Conservation (phyloP, 2,888 invertebrate genomes). For the Agrilus biguttatus region DNA sequence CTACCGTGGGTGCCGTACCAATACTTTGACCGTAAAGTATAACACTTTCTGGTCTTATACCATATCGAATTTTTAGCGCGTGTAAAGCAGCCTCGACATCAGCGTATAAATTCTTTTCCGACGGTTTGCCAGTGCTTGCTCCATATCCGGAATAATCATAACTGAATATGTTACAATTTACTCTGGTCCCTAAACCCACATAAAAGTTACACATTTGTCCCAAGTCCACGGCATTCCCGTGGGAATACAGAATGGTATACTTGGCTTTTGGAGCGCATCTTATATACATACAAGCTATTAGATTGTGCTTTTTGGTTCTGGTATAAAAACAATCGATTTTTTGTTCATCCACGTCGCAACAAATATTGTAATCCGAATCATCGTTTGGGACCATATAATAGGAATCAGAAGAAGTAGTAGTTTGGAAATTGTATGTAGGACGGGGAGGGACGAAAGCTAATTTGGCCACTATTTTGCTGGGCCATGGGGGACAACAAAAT, state of each 20-base stretch:
- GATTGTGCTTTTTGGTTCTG: conserved; percentile 74
- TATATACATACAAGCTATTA: conserved; percentile 85
- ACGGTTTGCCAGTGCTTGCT: conserved; percentile 77
- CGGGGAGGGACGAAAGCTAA: conserved; percentile 93
- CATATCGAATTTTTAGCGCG: conserved; percentile 57
- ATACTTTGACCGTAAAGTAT: conserved; percentile 93
- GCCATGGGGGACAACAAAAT: conserved; percentile 97
- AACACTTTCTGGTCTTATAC: conserved; percentile 70
- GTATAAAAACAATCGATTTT: conserved; percentile 79
- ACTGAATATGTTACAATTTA: conserved; percentile 87
- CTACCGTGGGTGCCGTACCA: conserved; percentile 89
- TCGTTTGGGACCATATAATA: conserved; percentile 51
- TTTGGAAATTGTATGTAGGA: conserved; percentile 79
- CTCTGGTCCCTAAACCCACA: conserved; percentile 74
- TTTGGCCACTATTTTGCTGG: conserved; percentile 90
- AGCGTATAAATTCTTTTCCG: conserved; percentile 86
- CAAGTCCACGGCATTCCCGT: conserved; percentile 89
- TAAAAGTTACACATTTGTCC: conserved; percentile 94
- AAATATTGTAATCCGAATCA: conserved; percentile 85
- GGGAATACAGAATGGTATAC: conserved; percentile 82
- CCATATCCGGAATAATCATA: conserved; percentile 83
- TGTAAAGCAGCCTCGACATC: conserved; percentile 91
- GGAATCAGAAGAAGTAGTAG: conserved; percentile 71
- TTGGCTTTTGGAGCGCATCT: conserved; percentile 69
- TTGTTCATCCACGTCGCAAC: conserved; percentile 75